A percentile compares a stretch with the other conserved stretches of the same genome.
Evolutionary conservation across 1,140 invertebrate species (phyloP).

Genomic region (Drosophila equinoxialis): DNA sequence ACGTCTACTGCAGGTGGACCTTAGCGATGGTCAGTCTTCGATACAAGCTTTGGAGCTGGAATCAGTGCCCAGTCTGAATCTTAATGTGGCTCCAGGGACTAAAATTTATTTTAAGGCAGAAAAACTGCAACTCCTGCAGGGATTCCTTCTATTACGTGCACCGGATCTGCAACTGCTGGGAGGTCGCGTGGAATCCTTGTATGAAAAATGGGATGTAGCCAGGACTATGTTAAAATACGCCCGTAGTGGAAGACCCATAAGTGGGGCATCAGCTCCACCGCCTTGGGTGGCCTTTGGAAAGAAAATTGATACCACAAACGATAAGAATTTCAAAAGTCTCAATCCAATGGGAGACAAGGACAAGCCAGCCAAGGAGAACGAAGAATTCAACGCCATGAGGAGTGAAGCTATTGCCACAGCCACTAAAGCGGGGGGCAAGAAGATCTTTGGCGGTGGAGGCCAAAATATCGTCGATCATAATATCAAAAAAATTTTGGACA

Average conservation of each 20-base stretch:
- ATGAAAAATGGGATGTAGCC: constrained; percentile 95
- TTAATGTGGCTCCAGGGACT: constrained; percentile 90
- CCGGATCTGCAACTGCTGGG: constrained; percentile 88
- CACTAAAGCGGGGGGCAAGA: constrained; percentile 89
- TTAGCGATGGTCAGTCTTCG: constrained; percentile 92
- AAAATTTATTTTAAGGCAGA: constrained; percentile 86
- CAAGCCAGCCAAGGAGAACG: constrained; percentile 87
- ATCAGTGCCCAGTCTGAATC: constrained; percentile 86
- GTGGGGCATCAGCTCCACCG: constrained; percentile 91
- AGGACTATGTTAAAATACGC: constrained; percentile 90
- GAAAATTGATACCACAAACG: constrained; percentile 84
- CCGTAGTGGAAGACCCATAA: constrained; percentile 85
- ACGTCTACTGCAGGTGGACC: constrained; percentile 90
- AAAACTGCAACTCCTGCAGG: constrained; percentile 86
- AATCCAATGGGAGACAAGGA: constrained; percentile 84
- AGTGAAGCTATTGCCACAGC: constrained; percentile 94
- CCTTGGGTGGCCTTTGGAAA: constrained; percentile 96
- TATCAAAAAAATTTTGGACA: constrained; percentile 91
- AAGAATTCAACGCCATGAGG: constrained; percentile 93
- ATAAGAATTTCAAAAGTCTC: constrained; percentile 89
- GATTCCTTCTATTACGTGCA: constrained; percentile 88
- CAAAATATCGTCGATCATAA: constrained; percentile 90
- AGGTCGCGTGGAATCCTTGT: constrained; percentile 91
- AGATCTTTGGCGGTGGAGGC: constrained; percentile 88
- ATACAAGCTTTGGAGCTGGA: constrained; percentile 89